phyloP scores from a whole-genome alignment of 2,797 vertebrate species.

The Enteromius paludinosus region DNA sequence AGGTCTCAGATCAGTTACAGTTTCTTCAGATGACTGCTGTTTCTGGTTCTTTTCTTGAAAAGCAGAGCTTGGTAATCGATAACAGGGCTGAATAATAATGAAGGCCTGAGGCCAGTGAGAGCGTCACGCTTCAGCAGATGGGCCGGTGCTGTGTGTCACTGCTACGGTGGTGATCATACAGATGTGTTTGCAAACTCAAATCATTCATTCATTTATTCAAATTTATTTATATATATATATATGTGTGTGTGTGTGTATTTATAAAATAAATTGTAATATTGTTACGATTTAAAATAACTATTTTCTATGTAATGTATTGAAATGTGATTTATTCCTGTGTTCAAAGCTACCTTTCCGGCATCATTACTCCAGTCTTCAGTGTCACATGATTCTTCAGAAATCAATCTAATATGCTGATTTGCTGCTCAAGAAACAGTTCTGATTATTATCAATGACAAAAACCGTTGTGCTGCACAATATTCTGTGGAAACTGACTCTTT shows the following conservation, averaged over 20 bases:
- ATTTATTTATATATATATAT: too few relatives aligned
- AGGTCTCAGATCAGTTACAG: conserved; percentile 2
- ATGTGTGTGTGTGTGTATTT: too few relatives aligned
- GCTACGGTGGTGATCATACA: neutral
- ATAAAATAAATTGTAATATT: neutral
- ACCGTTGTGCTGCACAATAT: neutral
- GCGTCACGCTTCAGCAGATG: neutral
- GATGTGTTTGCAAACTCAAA: neutral
- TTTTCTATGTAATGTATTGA: neutral
- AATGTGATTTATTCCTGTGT: neutral
- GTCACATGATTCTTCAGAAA: neutral
- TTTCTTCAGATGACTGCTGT: conserved; percentile 5
- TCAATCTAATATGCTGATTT: neutral
- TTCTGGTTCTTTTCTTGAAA: neutral
- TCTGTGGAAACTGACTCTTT: neutral
- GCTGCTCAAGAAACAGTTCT: neutral
- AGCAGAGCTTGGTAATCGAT: conserved; percentile 7
- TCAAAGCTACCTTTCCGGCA: neutral
- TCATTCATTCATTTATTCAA: too few relatives aligned
- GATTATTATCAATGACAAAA: neutral
- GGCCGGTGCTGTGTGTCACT: neutral
- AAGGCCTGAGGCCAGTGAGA: neutral
- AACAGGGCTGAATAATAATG: conserved; percentile 15
- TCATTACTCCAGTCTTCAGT: neutral
- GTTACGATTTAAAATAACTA: neutral